phyloP scores from a whole-genome alignment of 1,140 invertebrate genomes.

The Drosophila parvula region DNA sequence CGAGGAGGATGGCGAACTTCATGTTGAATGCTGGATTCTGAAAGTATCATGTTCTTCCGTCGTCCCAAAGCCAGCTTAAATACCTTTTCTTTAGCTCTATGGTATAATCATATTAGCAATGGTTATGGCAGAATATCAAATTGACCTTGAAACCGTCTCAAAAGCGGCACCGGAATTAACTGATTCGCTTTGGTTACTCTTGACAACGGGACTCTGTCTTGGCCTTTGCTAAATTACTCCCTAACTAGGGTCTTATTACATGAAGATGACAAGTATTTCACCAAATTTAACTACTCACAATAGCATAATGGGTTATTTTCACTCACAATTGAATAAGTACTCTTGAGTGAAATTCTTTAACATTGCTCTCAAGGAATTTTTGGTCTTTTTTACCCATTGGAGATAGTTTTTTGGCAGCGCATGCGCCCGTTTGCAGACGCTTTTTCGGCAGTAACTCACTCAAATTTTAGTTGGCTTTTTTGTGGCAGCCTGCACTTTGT shows the following conservation, averaged over 20 bases:
- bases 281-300: not conserved
- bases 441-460: constrained; percentile 42
- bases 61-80: too few relatives aligned
- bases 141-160: too few relatives aligned
- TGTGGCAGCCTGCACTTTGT: constrained; percentile 25
- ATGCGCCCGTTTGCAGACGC: constrained; percentile 7
- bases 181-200: not conserved
- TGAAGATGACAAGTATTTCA: not conserved
- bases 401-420: constrained; percentile 42
- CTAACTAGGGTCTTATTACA: not conserved
- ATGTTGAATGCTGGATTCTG: too few relatives aligned
- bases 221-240: not conserved
- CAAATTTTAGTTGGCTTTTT: constrained; percentile 44
- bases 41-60: too few relatives aligned
- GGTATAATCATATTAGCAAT: not conserved
- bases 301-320: not conserved
- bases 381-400: constrained; percentile 1
- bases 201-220: not conserved
- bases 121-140: not conserved
- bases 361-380: not conserved
- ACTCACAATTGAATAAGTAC: constrained; percentile 14
- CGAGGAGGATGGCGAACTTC: too few relatives aligned
- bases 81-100: too few relatives aligned
- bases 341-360: constrained; percentile 11
- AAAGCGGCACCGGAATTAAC: not conserved